Conservation (phyloP, 1,140 invertebrate genomes). For the Hesperophylax magnus region DNA sequence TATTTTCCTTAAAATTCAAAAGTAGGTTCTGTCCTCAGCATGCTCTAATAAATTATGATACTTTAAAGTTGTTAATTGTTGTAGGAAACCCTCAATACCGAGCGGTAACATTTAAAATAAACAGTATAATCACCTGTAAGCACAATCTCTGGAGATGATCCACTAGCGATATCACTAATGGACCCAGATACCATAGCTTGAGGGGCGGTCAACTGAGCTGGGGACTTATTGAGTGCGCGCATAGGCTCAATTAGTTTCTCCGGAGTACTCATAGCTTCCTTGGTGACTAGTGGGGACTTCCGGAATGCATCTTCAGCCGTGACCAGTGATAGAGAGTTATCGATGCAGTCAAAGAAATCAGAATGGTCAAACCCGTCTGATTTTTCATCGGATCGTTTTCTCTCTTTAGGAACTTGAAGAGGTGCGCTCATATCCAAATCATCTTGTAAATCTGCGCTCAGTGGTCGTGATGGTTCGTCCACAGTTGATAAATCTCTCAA, state of each 20-base stretch:
- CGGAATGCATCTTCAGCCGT: constrained; percentile 69
- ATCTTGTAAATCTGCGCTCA: constrained; percentile 60
- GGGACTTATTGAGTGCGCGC: constrained; percentile 6
- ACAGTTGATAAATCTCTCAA: constrained; percentile 78
- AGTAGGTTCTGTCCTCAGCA: too few relatives aligned
- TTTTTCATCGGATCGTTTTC: constrained; percentile 69
- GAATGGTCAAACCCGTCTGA: constrained; percentile 69
- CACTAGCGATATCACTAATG: constrained; percentile 73
- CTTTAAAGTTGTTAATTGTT: too few relatives aligned
- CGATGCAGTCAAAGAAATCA: constrained; percentile 70
- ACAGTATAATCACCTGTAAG: constrained; percentile 63
- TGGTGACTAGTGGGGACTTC: constrained; percentile 66
- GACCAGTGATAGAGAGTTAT: constrained; percentile 67
- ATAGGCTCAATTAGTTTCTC: constrained; percentile 45
- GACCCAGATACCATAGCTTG: constrained; percentile 70
- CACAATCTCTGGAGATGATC: constrained; percentile 73
- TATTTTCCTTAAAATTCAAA: too few relatives aligned
- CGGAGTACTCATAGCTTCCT: constrained; percentile 60
- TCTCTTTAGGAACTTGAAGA: constrained; percentile 66
- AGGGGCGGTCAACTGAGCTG: constrained; percentile 60
- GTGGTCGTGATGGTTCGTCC: constrained; percentile 66
- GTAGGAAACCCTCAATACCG: too few relatives aligned
- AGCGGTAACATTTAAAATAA: neutral
- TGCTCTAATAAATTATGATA: too few relatives aligned
- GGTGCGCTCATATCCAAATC: constrained; percentile 68